Evolutionary conservation across 2,888 invertebrate species (phyloP), one percentile per base, ranked within the genome.

Genomic region (Metacarcinus magister): DNA sequence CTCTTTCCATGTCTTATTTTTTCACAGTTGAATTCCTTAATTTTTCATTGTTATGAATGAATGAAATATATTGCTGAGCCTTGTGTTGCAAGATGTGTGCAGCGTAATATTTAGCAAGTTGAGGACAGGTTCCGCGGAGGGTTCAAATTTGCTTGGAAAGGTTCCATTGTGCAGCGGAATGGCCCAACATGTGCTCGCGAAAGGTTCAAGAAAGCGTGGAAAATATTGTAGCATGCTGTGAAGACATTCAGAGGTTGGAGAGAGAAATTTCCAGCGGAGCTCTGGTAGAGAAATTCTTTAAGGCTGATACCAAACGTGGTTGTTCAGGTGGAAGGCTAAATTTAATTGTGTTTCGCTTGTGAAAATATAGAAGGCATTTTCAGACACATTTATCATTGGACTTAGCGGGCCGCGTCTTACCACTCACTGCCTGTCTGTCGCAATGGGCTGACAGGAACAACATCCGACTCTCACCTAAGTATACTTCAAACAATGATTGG

Each of bases 91-190:
- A 44, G 43, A 91, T 91, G 46, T 91, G 28, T 91, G 82, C 8
- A 13, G 39, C 16, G 87, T 16, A 87, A 39, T 87, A 87, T 87
- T 32, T 87, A 87, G 39, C 39, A 87, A 32, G 87, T 87, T 39
- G 87, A 39, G 39, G 39, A 87, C 87, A 87, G 32, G 19, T 39
- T 39, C 3, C 16, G 87, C 87, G 87, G 23, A 28, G n/a, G 39
- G 87, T 19, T 87, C 87, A 16, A n/a, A 39, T 87, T 39, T 87
- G 39, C 87, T 32, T 32, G 87, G 87, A 87, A 19, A 87, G 87
- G 87, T 39, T 87, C 39, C 87, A 87, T 39, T 87, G 87, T 39
- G 87, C 87, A n/a, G 87, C 39, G 39, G 87, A 87, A 32, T 39
- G 39, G 87, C 10, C 87, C 87, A 87, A 16, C 39, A 87, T 87